Percentiles rank a stretch among this genome's conserved stretches.
phyloP scores from a whole-genome alignment of 2,113 vertebrate genomes.

The Lampris megalopsis region DNA sequence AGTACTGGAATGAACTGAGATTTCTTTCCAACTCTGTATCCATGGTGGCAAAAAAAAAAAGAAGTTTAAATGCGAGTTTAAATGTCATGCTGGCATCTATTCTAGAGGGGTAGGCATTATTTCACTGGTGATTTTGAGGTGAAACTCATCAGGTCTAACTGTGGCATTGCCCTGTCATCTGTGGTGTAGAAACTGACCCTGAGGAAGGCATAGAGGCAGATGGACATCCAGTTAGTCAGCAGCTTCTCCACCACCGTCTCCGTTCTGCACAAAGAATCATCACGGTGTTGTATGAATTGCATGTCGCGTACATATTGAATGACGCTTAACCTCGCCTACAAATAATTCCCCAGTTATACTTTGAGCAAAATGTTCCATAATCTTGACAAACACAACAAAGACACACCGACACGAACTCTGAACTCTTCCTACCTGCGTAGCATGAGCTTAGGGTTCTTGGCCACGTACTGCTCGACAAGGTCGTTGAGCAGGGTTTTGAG shows the following conservation, averaged over 20 bases:
- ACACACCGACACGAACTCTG: not conserved
- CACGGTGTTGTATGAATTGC: not conserved
- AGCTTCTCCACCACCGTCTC: constrained; percentile 98
- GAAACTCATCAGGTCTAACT: too few species aligned
- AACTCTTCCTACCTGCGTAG: constrained; percentile 86
- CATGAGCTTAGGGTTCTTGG: constrained; percentile 99
- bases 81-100: too few species aligned
- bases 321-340: too few species aligned
- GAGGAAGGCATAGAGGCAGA: constrained; percentile 94
- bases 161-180: not conserved
- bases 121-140: too few species aligned
- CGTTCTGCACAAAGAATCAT: constrained; percentile 83
- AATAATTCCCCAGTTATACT: too few species aligned
- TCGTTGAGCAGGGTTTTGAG: constrained; percentile 95
- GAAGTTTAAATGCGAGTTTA: too few species aligned
- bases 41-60: too few species aligned
- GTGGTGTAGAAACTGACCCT: constrained; percentile 82
- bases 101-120: too few species aligned
- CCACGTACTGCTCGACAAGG: constrained; percentile 96
- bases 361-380: not conserved
- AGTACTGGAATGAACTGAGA: not conserved
- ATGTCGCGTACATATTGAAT: too few species aligned
- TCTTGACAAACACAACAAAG: not conserved
- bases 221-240: constrained; percentile 99
- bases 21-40: not conserved